phyloP scores from a whole-genome alignment of 1,140 invertebrate genomes.

The Eulimnadia texana region DNA sequence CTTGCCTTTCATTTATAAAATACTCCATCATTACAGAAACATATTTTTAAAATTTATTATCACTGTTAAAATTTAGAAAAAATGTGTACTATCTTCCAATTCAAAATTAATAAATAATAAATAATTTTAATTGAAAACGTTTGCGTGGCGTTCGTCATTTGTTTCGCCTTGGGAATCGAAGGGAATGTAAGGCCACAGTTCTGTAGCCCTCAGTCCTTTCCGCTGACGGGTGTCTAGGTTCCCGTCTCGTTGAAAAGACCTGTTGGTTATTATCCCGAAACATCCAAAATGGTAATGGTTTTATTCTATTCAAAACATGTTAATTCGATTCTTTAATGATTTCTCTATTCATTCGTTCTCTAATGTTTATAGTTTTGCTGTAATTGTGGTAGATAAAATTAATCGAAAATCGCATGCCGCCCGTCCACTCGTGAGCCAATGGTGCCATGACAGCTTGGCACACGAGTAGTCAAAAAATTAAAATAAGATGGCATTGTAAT shows the following conservation, averaged over 20 bases:
- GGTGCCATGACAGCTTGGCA: no score
- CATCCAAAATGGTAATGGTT: constrained; percentile 16
- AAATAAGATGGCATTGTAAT: no score
- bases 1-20: no score
- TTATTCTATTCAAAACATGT: background rate
- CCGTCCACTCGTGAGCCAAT: background rate
- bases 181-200: background rate
- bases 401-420: background rate
- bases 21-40: no score
- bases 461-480: no score
- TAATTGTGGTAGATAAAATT: background rate
- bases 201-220: background rate
- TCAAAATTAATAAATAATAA: no score
- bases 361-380: background rate
- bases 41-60: no score
- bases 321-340: background rate
- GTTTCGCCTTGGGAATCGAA: background rate
- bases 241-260: constrained; percentile 12
- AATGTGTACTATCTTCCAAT: no score
- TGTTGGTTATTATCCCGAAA: constrained; percentile 11
- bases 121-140: background rate
- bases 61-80: no score
- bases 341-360: background rate
- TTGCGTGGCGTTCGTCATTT: background rate
- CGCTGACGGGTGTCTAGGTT: constrained; percentile 5